A percentile compares a stretch with the other conserved stretches of the same genome.
Evolutionary conservation across 2,888 invertebrate genomes (phyloP).

Genomic region (Hydraecia micacea): DNA sequence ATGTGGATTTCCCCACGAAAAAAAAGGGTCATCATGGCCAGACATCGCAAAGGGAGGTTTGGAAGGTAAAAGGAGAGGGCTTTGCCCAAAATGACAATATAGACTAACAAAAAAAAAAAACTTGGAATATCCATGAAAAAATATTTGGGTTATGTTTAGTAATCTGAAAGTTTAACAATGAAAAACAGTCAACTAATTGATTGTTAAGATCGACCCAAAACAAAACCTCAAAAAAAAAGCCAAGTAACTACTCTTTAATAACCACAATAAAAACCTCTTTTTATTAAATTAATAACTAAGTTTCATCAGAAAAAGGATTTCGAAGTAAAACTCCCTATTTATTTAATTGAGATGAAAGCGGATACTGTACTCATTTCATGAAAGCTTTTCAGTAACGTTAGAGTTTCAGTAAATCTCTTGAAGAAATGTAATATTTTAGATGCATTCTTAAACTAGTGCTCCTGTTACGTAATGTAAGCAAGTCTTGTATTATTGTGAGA

Average conservation of each 20-base stretch:
- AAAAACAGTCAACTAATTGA: background rate
- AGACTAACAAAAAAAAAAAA: too few species aligned
- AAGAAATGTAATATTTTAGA: constrained; percentile 37
- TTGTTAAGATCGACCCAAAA: background rate
- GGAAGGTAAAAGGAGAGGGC: too few species aligned
- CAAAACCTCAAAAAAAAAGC: background rate
- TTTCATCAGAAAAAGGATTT: constrained; percentile 8
- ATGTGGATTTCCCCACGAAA: too few species aligned
- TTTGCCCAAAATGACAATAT: too few species aligned
- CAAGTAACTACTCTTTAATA: background rate
- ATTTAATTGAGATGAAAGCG: constrained; percentile 20
- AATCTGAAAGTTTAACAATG: background rate
- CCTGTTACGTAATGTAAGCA: background rate
- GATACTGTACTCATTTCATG: constrained; percentile 21
- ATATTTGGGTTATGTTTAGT: background rate
- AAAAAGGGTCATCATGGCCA: too few species aligned
- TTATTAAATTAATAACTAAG: background rate
- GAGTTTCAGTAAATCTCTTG: constrained; percentile 26
- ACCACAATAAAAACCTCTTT: background rate
- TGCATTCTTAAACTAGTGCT: constrained; percentile 1
- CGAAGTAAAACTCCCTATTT: background rate
- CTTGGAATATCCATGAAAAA: background rate
- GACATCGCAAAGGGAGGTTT: too few species aligned
- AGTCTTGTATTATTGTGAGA: background rate
- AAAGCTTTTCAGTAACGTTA: constrained; percentile 32